Evolutionary conservation across 2,797 vertebrate species (phyloP).

Genomic region (Sebastes taczanowskii): DNA sequence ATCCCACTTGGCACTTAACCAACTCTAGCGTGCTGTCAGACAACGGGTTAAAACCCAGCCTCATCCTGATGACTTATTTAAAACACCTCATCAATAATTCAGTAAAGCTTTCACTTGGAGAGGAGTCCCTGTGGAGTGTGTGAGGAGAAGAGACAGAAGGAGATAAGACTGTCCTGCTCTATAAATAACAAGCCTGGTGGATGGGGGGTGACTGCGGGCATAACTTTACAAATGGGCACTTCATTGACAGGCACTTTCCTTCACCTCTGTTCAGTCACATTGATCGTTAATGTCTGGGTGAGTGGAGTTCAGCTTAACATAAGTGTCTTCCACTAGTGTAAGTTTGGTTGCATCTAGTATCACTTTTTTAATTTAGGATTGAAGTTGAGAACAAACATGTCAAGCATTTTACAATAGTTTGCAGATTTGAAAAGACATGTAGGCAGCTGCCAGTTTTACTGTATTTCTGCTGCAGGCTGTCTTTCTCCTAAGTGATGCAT

Average conservation of each 20-base stretch:
- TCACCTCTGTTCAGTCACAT: slow-evolving; percentile 1
- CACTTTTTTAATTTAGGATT: neutral
- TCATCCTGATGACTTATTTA: slow-evolving; percentile 77
- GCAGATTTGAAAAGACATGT: neutral
- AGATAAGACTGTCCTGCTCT: slow-evolving; percentile 54
- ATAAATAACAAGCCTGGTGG: slow-evolving; percentile 63
- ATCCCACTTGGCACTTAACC: slow-evolving; percentile 55
- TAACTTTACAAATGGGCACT: slow-evolving; percentile 45
- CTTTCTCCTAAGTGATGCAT: neutral
- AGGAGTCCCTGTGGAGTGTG: slow-evolving; percentile 63
- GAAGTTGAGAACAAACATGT: neutral
- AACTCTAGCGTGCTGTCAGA: slow-evolving; percentile 48
- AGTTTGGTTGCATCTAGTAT: neutral
- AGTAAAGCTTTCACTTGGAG: slow-evolving; percentile 70
- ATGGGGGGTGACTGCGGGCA: slow-evolving; percentile 16
- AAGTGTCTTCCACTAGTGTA: neutral
- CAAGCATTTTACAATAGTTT: neutral
- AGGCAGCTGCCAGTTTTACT: neutral
- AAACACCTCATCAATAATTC: slow-evolving; percentile 80
- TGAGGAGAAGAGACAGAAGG: slow-evolving; percentile 38
- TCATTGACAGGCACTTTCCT: slow-evolving; percentile 23
- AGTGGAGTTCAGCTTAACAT: neutral
- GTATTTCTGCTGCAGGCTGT: neutral
- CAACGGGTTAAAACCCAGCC: slow-evolving; percentile 65
- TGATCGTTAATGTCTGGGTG: slow-evolving; percentile 20